These are phyloP conservation scores for Protomyctophum bolini DNA, from an alignment of 2,113 vertebrate genomes.

Conservation along the genomic window DNA sequence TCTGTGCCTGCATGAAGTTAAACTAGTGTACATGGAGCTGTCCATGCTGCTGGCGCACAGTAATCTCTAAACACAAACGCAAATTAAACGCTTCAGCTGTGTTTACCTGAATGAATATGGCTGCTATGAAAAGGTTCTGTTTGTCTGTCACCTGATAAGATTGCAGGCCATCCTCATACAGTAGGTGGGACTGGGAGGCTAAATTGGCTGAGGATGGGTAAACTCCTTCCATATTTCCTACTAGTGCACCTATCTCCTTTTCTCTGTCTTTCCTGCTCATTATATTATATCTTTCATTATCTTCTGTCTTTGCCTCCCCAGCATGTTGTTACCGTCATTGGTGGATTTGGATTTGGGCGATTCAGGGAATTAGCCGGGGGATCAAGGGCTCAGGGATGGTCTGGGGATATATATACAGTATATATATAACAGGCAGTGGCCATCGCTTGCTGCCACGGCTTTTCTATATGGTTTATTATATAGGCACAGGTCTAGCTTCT, in stretches of 20 bases:
- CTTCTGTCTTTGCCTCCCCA: background rate
- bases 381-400: slow-evolving; percentile 71
- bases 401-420: slow-evolving; percentile 25
- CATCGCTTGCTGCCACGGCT: slow-evolving; percentile 38
- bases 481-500: slow-evolving; percentile 15
- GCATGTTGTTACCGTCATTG: slow-evolving; percentile 8
- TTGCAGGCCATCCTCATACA: too few species aligned
- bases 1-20: too few species aligned
- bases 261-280: background rate
- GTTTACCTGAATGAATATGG: too few species aligned
- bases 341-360: slow-evolving; percentile 77
- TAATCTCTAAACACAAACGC: too few species aligned
- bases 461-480: slow-evolving; percentile 42
- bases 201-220: background rate
- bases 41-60: too few species aligned
- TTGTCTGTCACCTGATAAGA: too few species aligned
- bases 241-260: background rate
- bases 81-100: too few species aligned
- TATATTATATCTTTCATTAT: background rate
- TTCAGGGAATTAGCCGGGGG: slow-evolving; percentile 76
- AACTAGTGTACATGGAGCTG: too few species aligned
- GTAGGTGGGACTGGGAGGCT: background rate
- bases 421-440: slow-evolving; percentile 49
- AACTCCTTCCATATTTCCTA: background rate
- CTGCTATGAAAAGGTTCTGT: too few species aligned